Evolutionary conservation across 2,113 vertebrate genomes (phyloP), one percentile per base, ranked within the genome.

Genomic region (Catagonus wagneri): DNA sequence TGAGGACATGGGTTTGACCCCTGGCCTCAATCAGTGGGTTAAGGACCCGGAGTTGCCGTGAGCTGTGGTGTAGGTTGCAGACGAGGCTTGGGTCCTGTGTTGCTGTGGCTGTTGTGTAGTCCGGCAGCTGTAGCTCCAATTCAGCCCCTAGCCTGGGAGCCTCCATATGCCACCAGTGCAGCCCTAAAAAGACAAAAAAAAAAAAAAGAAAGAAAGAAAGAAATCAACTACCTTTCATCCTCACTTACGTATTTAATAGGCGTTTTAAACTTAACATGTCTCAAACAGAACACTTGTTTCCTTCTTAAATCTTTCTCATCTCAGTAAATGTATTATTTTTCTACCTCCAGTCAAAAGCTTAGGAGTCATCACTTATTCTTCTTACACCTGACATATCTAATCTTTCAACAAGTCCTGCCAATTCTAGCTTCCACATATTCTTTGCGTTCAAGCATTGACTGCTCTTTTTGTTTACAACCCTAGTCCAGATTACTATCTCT

Each of bases 251-350:
- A 34, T 75, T 88, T 84, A 83, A 93, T 50, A 83, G 69, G 29
- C 29, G 84, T 80, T 79, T 93, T 93, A 84, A 96, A 94, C 52
- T 83, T 92, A 75, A 61, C 29, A 39, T 92, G 52, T 75, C 61
- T 56, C 52, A 83, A 16, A 69, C 23, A 76, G 61, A 80, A 84
- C 66, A 63, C 50, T 52, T 83, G 56, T 52, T 92, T 11, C 44
- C 36, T 83, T 94, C 85, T 78, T 90, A 83, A 92, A 56, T 92
- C 68, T 86, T 89, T 68, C 8, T 19, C 34, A 13, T 56, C 19
- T 81, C 65, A 52, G 34, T 74, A 90, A 80, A 89, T 54, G n/a
- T 25, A 54, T 25, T 44, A n/a, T 83, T 10, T 74, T 83, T 74
- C 29, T 16, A 19, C 66, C 15, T 65, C 44, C 22, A 2, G 22